Conservation (phyloP, 2,888 invertebrate species). For the Chrysopilus asiliformis region DNA sequence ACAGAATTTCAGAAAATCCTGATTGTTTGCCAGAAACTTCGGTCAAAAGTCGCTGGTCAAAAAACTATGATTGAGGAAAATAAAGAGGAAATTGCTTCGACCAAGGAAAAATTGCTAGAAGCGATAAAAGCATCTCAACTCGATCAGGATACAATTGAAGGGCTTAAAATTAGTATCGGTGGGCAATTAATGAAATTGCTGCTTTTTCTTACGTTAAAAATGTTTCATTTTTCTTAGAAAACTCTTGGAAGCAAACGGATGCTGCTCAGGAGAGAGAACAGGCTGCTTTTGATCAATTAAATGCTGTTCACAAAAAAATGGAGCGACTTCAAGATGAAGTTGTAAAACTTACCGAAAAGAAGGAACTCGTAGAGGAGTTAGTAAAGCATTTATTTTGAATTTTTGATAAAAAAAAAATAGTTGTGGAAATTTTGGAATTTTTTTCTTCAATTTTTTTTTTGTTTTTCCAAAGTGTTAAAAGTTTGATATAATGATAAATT, state of each 20-base stretch:
- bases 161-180: slow-evolving; percentile 31
- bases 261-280: slow-evolving; percentile 34
- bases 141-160: slow-evolving; percentile 30
- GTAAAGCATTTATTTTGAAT: no score
- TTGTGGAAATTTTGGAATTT: neutral
- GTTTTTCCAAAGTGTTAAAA: no score
- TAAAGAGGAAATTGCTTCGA: slow-evolving; percentile 20
- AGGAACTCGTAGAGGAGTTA: slow-evolving; percentile 19
- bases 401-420: neutral
- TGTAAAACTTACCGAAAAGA: slow-evolving; percentile 24
- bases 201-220: neutral
- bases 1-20: slow-evolving; percentile 13
- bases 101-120: slow-evolving; percentile 22
- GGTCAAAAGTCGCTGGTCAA: slow-evolving; percentile 8
- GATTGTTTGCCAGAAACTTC: slow-evolving; percentile 9
- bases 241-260: slow-evolving; percentile 33
- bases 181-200: slow-evolving; percentile 3
- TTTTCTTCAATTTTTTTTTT: no score
- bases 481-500: no score
- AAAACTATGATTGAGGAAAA: slow-evolving; percentile 20
- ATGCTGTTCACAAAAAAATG: slow-evolving; percentile 27
- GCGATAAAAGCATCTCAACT: slow-evolving; percentile 23
- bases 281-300: slow-evolving; percentile 29
- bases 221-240: neutral
- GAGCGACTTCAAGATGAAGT: slow-evolving; percentile 26